A percentile compares a stretch with the other conserved stretches of the same genome.
Conservation (phyloP, 2,797 vertebrate species). For the Fringilla coelebs region DNA sequence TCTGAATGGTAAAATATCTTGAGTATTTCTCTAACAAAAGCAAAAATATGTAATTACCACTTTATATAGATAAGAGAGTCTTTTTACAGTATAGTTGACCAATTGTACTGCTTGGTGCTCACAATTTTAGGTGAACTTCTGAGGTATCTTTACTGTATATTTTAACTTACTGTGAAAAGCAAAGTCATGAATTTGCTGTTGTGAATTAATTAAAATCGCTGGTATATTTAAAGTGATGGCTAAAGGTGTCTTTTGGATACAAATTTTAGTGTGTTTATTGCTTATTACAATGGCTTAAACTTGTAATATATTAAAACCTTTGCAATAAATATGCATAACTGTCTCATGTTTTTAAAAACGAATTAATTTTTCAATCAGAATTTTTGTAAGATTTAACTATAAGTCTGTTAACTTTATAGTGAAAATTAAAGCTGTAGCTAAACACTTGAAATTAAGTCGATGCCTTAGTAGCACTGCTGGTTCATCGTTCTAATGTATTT, state of each 20-base stretch:
- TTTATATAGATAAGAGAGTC: background rate
- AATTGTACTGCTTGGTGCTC: background rate
- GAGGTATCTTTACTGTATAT: background rate
- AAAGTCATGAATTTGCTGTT: background rate
- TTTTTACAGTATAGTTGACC: background rate
- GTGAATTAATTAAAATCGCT: background rate
- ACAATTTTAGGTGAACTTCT: background rate
- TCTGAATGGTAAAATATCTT: background rate
- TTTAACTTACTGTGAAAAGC: background rate
- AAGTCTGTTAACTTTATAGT: background rate
- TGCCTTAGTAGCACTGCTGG: background rate
- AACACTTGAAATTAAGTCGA: background rate
- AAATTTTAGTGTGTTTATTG: background rate
- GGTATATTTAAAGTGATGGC: background rate
- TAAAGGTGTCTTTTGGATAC: background rate
- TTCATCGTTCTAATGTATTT: background rate
- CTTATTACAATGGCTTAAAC: background rate
- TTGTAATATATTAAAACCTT: conserved; percentile 34
- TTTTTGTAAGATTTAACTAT: background rate
- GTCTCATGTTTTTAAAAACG: background rate
- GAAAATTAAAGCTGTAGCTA: background rate
- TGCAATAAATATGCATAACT: background rate
- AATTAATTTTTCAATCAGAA: background rate
- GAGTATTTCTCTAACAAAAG: background rate
- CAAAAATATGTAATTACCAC: background rate